Evolutionary conservation across 2,113 vertebrate species (phyloP).

Genomic region (Ancistrus triradiatus): DNA sequence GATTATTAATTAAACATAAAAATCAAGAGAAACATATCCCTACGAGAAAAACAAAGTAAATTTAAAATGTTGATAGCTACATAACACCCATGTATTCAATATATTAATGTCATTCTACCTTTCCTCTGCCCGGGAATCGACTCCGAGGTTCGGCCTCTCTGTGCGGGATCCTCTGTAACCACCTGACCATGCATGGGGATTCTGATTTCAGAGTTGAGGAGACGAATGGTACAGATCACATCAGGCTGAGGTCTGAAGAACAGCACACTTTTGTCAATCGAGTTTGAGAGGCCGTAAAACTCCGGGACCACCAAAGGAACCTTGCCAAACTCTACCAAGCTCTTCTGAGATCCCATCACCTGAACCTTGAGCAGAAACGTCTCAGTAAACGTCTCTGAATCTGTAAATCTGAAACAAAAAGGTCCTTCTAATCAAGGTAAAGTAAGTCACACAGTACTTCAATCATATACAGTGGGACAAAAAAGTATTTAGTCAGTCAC

Average conservation of each 20-base stretch:
- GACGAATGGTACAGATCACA: constrained; percentile 54
- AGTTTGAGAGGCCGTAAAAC: constrained; percentile 67
- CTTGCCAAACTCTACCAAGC: constrained; percentile 55
- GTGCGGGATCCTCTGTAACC: constrained; percentile 51
- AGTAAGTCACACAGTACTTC: too few relatives aligned
- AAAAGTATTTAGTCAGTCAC: too few relatives aligned
- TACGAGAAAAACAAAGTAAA: too few relatives aligned
- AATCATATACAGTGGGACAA: not conserved
- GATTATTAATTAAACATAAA: too few relatives aligned
- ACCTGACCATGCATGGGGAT: constrained; percentile 59
- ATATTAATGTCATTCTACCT: constrained; percentile 45
- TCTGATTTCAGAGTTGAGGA: constrained; percentile 51
- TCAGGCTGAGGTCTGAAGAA: constrained; percentile 38
- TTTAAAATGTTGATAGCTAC: too few relatives aligned
- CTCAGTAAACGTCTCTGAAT: constrained; percentile 65
- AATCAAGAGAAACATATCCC: too few relatives aligned
- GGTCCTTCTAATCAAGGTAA: too few relatives aligned
- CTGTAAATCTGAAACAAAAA: constrained; percentile 66
- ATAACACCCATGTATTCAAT: too few relatives aligned
- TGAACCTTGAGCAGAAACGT: constrained; percentile 56
- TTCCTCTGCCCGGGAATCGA: constrained; percentile 48
- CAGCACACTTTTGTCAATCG: constrained; percentile 60
- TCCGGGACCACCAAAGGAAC: constrained; percentile 63
- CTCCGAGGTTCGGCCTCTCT: constrained; percentile 1
- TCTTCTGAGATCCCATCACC: constrained; percentile 52